These are phyloP conservation scores for Thryonomys swinderianus DNA, from an alignment of 2,113 vertebrate species.

Conservation along the genomic window DNA sequence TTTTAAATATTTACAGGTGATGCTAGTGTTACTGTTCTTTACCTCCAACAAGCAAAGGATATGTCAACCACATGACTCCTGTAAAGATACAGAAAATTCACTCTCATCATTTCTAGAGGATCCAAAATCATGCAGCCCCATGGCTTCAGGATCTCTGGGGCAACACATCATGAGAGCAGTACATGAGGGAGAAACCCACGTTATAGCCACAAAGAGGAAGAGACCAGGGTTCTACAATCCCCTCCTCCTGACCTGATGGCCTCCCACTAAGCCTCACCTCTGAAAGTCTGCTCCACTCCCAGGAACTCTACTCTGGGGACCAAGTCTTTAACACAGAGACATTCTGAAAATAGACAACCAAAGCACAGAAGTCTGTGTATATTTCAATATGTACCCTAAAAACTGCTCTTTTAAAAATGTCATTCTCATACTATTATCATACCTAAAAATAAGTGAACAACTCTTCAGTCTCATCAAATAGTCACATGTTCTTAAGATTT, in stretches of 20 bases:
- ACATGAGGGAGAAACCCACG: neutral
- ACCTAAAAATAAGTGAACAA: neutral
- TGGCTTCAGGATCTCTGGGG: neutral
- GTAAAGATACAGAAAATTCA: neutral
- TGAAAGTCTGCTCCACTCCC: neutral
- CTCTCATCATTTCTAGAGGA: neutral
- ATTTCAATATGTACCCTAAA: neutral
- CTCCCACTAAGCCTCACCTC: neutral
- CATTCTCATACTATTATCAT: neutral
- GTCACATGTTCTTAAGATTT: neutral
- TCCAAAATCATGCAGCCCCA: neutral
- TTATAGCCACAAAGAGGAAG: neutral
- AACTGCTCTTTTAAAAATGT: neutral
- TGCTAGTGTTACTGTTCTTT: neutral
- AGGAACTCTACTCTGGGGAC: neutral
- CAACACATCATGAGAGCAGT: neutral
- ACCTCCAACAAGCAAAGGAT: constrained; percentile 3
- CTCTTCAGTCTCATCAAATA: neutral
- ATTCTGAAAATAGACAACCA: neutral
- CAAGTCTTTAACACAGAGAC: neutral
- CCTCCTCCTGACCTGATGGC: no score
- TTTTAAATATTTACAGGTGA: constrained; percentile 46
- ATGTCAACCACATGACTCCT: neutral
- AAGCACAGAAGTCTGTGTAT: neutral
- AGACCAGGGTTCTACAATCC: no score